Conservation (phyloP, 2,888 invertebrate species). For the Thera britannica region DNA sequence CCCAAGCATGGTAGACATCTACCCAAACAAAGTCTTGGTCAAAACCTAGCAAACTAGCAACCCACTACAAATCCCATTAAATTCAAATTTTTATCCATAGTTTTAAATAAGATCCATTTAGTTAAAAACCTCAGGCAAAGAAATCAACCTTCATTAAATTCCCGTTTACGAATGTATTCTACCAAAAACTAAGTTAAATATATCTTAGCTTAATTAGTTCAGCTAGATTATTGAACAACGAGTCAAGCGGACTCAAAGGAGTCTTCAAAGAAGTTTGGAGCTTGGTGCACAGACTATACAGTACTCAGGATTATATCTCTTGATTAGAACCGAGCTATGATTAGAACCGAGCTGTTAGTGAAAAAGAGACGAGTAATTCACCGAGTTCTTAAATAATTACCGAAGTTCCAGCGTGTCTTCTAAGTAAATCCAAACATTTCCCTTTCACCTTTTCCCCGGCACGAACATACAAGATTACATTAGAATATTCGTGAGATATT, state of each 20-base stretch:
- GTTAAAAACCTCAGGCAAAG: no score
- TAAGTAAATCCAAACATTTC: constrained; percentile 38
- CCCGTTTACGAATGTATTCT: not conserved
- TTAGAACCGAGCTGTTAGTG: constrained; percentile 20
- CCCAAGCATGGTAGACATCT: no score
- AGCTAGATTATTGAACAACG: not conserved
- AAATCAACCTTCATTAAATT: no score
- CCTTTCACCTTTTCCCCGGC: constrained; percentile 26
- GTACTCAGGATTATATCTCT: constrained; percentile 22
- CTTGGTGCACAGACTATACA: not conserved
- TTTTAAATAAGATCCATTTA: no score
- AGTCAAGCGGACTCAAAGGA: not conserved
- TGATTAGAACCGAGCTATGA: constrained; percentile 6
- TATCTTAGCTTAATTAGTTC: not conserved
- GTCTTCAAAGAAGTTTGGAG: constrained; percentile 1
- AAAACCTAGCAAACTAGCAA: no score
- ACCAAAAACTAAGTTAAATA: not conserved
- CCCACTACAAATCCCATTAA: no score
- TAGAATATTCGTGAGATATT: constrained; percentile 38
- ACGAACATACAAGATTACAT: constrained; percentile 35
- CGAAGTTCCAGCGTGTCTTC: constrained; percentile 33
- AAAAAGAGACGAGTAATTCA: constrained; percentile 24
- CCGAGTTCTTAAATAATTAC: constrained; percentile 39
- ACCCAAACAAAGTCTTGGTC: no score
- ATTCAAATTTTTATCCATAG: no score